These are phyloP conservation scores for Xanthia icteritia DNA, from an alignment of 2,888 invertebrate species.

Conservation along the genomic window DNA sequence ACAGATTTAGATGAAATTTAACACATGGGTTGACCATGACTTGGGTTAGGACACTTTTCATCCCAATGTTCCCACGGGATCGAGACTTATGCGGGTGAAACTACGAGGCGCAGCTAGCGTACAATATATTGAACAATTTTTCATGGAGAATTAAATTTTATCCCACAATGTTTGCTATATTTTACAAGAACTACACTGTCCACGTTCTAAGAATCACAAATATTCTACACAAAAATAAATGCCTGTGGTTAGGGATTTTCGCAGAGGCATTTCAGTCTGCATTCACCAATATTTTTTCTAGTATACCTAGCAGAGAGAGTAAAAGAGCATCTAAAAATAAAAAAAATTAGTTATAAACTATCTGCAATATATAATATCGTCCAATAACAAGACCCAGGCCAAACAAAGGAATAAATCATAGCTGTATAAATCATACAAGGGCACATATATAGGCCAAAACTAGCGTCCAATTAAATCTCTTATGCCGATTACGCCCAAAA, in stretches of 20 bases:
- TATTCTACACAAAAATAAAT: neutral
- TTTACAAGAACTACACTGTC: neutral
- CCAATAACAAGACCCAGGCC: no score
- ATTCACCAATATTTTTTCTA: neutral
- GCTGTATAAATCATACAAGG: neutral
- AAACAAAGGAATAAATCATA: no score
- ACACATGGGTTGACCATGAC: no score
- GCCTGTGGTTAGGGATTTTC: no score
- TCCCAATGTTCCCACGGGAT: no score
- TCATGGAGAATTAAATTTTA: neutral
- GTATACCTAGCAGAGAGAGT: no score
- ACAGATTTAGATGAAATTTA: no score
- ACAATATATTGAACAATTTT: neutral
- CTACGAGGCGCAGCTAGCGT: no score
- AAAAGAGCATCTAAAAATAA: neutral
- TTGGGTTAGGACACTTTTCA: no score
- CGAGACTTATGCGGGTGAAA: no score
- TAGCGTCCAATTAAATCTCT: slow-evolving; percentile 4
- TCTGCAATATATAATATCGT: no score
- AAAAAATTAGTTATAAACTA: no score
- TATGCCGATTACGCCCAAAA: neutral
- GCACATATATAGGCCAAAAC: neutral
- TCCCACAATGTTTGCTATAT: neutral
- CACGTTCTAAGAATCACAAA: neutral
- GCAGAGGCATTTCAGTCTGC: neutral